Base-by-base conservation (phyloP, 2,888 invertebrate species). In the Mongoloraphidia duomilia region DNA sequence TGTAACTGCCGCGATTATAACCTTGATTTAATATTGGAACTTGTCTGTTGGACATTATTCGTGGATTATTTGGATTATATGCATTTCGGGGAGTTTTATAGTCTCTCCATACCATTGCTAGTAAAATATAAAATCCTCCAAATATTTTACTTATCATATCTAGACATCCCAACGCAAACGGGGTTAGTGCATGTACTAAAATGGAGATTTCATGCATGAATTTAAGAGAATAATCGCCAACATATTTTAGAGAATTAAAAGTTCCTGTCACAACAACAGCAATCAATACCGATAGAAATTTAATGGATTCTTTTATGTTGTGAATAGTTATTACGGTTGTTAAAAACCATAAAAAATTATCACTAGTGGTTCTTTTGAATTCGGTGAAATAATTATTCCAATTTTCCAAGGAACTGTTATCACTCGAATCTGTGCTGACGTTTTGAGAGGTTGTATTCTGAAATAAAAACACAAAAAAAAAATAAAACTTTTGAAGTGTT, bases 101-200 rank as follows among this genome's bases (percentile, higher is more conserved):
- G 46, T 59, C 57, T 40, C 55, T 53, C 56, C 61, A 60, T 39
- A 67, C 38, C 56, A 64, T 60, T 44, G 61, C 61, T 36, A 68
- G 52, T 41, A 67, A 57, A 58, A 66, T 62, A 55, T 63, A 65
- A 41, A 68, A 58, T 14, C 67, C 66, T 26, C 63, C 64, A n/a
- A 68, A 57, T 49, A 63, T 61, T 56, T 62, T 66, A 13, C 61
- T 55, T 44, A 39, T 39, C 40, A 11, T 39, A 39, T 14, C 11
- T 39, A 14, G 12, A 9, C 14, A 14, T 39, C 9, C 47, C 3
- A 47, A 12, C 40, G 41, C 11, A 13, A 47, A 34, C n/a, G 69
- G 68, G 9, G 65, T 65, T 5, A 58, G 49, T 8, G 58, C 59
- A 4, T 55, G 56, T 12, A 67, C 54, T 42, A 67, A 52, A 49